A percentile compares a stretch with the other conserved stretches of the same genome.
Conservation (phyloP, 2,113 vertebrate species). For the Chroicocephalus ridibundus region DNA sequence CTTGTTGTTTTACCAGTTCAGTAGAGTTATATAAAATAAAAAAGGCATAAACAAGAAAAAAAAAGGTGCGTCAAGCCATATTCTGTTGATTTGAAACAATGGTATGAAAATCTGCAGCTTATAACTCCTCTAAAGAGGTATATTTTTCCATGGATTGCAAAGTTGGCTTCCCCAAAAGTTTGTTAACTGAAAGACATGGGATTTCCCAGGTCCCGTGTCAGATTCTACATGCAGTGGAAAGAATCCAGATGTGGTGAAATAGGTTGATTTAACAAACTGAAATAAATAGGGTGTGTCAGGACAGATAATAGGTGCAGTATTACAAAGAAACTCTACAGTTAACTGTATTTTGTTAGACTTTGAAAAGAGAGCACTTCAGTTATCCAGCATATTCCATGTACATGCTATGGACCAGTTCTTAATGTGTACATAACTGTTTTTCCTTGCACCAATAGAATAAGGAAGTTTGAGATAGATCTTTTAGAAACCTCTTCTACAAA, state of each 20-base stretch:
- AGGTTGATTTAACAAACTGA: background rate
- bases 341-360: background rate
- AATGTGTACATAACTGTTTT: background rate
- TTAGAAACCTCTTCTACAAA: background rate
- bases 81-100: background rate
- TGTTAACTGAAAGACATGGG: background rate
- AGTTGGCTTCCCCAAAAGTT: background rate
- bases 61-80: background rate
- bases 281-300: background rate
- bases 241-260: background rate
- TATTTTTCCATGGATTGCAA: background rate
- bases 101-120: background rate
- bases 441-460: background rate
- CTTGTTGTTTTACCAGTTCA: background rate
- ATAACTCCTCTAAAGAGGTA: background rate
- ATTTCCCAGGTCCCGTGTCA: background rate
- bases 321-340: background rate
- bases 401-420: background rate
- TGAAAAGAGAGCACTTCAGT: background rate
- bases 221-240: background rate
- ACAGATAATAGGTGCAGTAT: background rate
- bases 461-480: background rate
- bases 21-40: background rate
- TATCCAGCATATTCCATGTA: background rate
- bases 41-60: background rate